phyloP scores from a whole-genome alignment of 2,797 vertebrate species.

The Spinus pinus region DNA sequence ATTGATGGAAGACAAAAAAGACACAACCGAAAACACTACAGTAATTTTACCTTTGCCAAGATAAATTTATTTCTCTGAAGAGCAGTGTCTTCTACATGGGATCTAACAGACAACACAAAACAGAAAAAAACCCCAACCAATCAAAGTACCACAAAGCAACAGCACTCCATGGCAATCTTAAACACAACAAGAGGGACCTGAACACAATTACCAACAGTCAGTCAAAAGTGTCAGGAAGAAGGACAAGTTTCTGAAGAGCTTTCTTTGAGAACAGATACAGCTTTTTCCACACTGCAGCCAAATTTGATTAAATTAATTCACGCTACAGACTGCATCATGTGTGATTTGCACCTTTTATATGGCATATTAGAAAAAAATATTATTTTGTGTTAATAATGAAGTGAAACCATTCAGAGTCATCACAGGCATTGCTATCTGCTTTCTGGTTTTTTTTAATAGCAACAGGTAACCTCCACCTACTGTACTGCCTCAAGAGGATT shows the following conservation, averaged over 20 bases:
- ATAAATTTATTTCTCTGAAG: background rate
- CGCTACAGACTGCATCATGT: background rate
- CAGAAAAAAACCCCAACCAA: background rate
- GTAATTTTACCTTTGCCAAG: background rate
- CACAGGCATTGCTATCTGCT: background rate
- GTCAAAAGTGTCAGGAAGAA: background rate
- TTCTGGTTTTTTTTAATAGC: background rate
- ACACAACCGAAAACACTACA: background rate
- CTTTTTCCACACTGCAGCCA: background rate
- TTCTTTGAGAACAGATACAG: background rate
- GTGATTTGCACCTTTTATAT: background rate
- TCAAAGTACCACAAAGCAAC: background rate
- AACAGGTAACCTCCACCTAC: background rate
- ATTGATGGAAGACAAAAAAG: background rate
- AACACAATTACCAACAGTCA: background rate
- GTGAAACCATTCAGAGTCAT: background rate
- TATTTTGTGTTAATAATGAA: background rate
- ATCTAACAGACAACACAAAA: background rate
- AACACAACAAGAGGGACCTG: background rate
- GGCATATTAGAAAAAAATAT: background rate
- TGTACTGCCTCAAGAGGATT: background rate
- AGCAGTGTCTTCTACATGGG: background rate
- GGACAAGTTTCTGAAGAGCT: background rate
- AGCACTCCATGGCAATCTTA: background rate
- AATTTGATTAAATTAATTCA: background rate